phyloP scores from a whole-genome alignment of 2,113 vertebrate species.

The Rhinogobius similis region DNA sequence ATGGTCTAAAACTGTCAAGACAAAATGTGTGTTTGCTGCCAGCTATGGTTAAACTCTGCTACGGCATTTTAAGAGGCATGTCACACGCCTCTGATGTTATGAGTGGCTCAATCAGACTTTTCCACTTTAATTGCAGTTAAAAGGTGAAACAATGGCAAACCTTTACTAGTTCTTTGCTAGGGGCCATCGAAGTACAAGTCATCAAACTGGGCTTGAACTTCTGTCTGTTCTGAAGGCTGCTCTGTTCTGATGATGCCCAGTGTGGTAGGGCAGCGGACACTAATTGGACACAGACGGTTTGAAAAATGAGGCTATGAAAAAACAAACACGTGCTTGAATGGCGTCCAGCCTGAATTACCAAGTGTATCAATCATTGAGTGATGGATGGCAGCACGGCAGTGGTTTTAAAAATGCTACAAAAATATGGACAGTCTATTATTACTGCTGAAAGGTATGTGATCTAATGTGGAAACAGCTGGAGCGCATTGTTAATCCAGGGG shows the following conservation, averaged over 20 bases:
- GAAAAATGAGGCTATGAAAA: constrained; percentile 63
- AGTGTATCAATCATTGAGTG: constrained; percentile 48
- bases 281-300: constrained; percentile 66
- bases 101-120: constrained; percentile 14
- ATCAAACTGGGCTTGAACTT: constrained; percentile 50
- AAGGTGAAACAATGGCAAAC: constrained; percentile 66
- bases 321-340: constrained; percentile 68
- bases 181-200: constrained; percentile 39
- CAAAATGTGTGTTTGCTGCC: too few relatives aligned
- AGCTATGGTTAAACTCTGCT: too few relatives aligned
- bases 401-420: constrained; percentile 45
- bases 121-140: constrained; percentile 55
- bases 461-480: constrained; percentile 14
- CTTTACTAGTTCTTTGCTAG: constrained; percentile 44
- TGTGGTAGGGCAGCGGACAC: constrained; percentile 49
- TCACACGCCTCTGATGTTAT: too few relatives aligned
- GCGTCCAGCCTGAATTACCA: constrained; percentile 49
- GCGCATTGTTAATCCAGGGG: constrained; percentile 25
- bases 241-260: constrained; percentile 60
- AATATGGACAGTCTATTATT: constrained; percentile 43
- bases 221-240: constrained; percentile 47
- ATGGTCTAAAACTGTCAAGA: too few relatives aligned
- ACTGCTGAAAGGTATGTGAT: constrained; percentile 20
- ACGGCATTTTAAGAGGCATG: too few relatives aligned
- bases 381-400: constrained; percentile 27